Conservation (phyloP, 2,888 invertebrate genomes). For the Palloptera scutellata region DNA sequence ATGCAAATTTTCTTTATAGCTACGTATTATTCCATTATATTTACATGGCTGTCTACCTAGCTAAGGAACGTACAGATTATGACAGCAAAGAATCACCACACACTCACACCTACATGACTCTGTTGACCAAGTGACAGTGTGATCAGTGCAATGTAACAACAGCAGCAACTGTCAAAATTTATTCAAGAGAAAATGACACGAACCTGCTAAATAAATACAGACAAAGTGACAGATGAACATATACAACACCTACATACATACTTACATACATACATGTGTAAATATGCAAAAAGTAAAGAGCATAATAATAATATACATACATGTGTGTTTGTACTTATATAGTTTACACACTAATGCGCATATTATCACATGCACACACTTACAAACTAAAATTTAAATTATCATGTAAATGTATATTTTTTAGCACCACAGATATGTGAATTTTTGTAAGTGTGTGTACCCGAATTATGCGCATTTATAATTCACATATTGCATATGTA, state of each 20-base stretch:
- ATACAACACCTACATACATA: not conserved
- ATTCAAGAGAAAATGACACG: not conserved
- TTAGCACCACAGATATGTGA: not conserved
- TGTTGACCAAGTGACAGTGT: not conserved
- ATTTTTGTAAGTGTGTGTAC: not conserved
- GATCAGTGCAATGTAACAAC: conserved; percentile 20
- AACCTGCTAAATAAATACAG: conserved; percentile 36
- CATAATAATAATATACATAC: not conserved
- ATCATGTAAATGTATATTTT: conserved; percentile 26
- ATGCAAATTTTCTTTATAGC: too few relatives aligned
- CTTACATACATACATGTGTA: not conserved
- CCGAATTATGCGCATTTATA: not conserved
- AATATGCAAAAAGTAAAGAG: not conserved
- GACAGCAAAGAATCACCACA: conserved; percentile 28
- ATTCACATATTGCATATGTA: not conserved
- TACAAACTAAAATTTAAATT: conserved; percentile 23
- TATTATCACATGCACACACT: too few relatives aligned
- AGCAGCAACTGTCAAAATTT: conserved; percentile 26
- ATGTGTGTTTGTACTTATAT: not conserved
- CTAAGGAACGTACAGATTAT: too few relatives aligned
- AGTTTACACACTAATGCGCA: not conserved
- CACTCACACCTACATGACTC: conserved; percentile 10
- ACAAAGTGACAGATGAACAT: conserved; percentile 27
- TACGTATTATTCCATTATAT: too few relatives aligned
- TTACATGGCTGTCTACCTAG: too few relatives aligned